phyloP scores from a whole-genome alignment of 2,888 invertebrate genomes.

The Arctia plantaginis region DNA sequence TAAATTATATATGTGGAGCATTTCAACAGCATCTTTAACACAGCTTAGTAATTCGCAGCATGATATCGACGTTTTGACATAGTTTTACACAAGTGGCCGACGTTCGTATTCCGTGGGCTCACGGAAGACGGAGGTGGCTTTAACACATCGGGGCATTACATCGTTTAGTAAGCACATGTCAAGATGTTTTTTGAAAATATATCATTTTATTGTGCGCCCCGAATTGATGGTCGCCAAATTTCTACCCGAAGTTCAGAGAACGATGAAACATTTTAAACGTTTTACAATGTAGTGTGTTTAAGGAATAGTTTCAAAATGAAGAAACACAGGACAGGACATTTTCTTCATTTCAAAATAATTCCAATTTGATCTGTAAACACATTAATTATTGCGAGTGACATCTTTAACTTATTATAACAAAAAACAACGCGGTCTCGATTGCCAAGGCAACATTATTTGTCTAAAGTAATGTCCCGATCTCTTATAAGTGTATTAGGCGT shows the following conservation, averaged over 20 bases:
- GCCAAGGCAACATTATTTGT: not conserved
- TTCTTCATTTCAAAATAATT: slow-evolving; percentile 1
- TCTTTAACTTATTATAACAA: not conserved
- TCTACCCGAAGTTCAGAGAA: not conserved
- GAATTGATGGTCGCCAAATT: not conserved
- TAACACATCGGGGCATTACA: slow-evolving; percentile 44
- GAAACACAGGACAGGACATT: not conserved
- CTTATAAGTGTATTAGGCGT: not conserved
- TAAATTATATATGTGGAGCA: not conserved
- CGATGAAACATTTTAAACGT: not conserved
- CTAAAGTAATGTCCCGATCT: not conserved
- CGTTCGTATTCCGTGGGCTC: slow-evolving; percentile 67
- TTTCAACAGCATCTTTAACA: not conserved
- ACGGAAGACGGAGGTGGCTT: slow-evolving; percentile 59
- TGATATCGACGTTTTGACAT: slow-evolving; percentile 64
- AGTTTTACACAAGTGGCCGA: slow-evolving; percentile 65
- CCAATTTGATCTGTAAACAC: not conserved
- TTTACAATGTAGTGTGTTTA: not conserved
- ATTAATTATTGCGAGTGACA: not conserved
- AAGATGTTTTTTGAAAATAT: not conserved
- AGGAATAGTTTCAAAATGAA: slow-evolving; percentile 1
- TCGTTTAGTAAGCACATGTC: not conserved
- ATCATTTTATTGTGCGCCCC: not conserved
- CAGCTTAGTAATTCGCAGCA: slow-evolving; percentile 40
- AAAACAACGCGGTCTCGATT: not conserved